phyloP scores from a whole-genome alignment of 1,140 invertebrate genomes.

The Polypedilum vanderplanki region DNA sequence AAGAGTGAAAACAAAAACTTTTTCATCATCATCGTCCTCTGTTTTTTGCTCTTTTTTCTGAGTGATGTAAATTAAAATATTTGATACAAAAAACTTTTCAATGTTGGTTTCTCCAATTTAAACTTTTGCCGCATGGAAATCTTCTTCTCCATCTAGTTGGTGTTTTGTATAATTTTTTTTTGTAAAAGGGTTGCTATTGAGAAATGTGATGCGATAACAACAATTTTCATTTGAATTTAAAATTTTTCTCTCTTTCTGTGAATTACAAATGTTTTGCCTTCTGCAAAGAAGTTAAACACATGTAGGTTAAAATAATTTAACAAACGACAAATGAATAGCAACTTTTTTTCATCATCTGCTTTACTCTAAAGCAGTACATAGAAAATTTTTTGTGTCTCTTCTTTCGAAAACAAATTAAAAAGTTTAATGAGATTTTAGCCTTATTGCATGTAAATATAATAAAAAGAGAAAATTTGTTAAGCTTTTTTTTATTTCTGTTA shows the following conservation, averaged over 20 bases:
- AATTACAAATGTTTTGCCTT: too few species aligned
- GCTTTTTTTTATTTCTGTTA: background rate
- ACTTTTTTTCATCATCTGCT: too few species aligned
- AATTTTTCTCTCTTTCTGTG: too few species aligned
- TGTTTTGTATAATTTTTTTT: too few species aligned
- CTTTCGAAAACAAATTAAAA: background rate
- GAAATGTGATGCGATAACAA: too few species aligned
- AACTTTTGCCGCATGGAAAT: background rate
- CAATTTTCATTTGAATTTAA: too few species aligned
- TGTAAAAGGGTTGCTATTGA: too few species aligned
- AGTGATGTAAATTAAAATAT: background rate
- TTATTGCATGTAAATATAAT: background rate
- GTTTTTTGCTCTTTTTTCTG: background rate
- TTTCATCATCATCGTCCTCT: background rate
- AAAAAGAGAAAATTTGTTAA: background rate
- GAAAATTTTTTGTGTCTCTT: background rate
- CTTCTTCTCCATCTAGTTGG: too few species aligned
- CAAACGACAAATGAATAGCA: too few species aligned
- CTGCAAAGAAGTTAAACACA: background rate
- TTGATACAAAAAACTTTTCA: background rate
- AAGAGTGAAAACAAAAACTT: background rate
- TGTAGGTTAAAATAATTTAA: background rate
- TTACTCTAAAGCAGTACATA: too few species aligned
- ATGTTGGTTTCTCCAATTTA: constrained; percentile 19
- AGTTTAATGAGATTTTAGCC: background rate